A percentile compares a stretch with the other conserved stretches of the same genome.
Conservation (phyloP, 2,888 invertebrate genomes). For the Spilosoma lubricipeda region DNA sequence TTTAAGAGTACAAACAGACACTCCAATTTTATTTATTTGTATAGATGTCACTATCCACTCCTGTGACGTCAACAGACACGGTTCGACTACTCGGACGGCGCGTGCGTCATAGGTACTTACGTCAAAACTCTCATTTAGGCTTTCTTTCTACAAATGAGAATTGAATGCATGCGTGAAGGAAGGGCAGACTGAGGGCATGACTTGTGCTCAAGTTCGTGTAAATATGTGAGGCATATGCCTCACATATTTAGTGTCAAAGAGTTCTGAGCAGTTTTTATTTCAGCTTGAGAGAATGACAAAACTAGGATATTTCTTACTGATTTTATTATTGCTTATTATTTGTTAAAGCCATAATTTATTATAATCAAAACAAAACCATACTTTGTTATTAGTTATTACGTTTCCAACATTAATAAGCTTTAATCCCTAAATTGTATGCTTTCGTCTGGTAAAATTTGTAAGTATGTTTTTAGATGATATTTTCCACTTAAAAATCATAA, state of each 20-base stretch:
- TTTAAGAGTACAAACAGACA: too few relatives aligned
- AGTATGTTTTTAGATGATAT: neutral
- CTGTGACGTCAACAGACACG: constrained; percentile 74
- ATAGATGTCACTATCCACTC: too few relatives aligned
- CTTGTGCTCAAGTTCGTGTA: neutral
- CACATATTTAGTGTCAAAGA: neutral
- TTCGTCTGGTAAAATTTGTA: neutral
- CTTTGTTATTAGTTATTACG: too few relatives aligned
- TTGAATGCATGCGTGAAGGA: constrained; percentile 16
- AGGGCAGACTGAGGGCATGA: constrained; percentile 6
- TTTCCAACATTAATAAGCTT: too few relatives aligned
- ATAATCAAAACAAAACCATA: neutral
- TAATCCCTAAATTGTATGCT: too few relatives aligned
- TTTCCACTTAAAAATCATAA: too few relatives aligned
- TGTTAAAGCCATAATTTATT: neutral
- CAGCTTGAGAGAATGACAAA: neutral
- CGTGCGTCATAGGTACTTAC: constrained; percentile 70
- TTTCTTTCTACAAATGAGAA: constrained; percentile 27
- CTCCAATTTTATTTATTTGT: too few relatives aligned
- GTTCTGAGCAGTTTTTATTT: neutral
- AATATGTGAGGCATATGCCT: neutral
- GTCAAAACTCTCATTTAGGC: constrained; percentile 56
- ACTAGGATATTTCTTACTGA: neutral
- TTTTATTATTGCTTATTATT: neutral
- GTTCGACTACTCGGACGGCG: constrained; percentile 58